Conservation (phyloP, 2,797 vertebrate genomes). For the Sarcoramphus papa region DNA sequence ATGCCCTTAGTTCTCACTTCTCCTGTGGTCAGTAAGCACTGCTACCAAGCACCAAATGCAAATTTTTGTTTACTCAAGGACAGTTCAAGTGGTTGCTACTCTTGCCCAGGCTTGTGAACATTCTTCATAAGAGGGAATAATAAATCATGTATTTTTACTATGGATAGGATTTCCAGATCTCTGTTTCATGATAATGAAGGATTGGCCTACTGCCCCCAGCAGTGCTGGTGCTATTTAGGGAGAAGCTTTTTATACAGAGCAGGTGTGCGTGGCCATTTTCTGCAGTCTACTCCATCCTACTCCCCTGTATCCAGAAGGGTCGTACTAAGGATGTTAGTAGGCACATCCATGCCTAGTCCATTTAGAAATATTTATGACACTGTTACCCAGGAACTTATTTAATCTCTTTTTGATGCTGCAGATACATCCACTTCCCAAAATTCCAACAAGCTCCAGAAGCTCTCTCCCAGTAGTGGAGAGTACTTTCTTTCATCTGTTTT, state of each 20-base stretch:
- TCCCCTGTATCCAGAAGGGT: background rate
- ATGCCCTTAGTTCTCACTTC: background rate
- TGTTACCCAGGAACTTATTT: background rate
- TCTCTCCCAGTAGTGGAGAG: background rate
- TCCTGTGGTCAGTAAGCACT: background rate
- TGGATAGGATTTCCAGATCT: background rate
- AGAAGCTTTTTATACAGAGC: background rate
- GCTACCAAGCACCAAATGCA: background rate
- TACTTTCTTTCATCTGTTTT: background rate
- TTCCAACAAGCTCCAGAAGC: background rate
- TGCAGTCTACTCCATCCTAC: background rate
- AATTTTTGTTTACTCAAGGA: background rate
- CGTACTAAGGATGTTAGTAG: background rate
- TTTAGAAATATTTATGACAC: background rate
- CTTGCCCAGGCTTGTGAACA: background rate
- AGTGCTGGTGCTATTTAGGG: background rate
- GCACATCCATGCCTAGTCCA: background rate
- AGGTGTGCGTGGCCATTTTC: fast-evolving
- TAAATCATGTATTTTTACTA: background rate
- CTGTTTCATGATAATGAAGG: background rate
- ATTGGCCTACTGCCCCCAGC: background rate
- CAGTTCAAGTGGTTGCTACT: background rate
- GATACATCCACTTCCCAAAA: background rate
- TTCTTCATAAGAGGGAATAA: background rate
- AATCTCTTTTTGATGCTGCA: background rate